These are phyloP conservation scores for Drosophila ezoana DNA, from an alignment of 2,888 invertebrate species.

Conservation along the genomic window DNA sequence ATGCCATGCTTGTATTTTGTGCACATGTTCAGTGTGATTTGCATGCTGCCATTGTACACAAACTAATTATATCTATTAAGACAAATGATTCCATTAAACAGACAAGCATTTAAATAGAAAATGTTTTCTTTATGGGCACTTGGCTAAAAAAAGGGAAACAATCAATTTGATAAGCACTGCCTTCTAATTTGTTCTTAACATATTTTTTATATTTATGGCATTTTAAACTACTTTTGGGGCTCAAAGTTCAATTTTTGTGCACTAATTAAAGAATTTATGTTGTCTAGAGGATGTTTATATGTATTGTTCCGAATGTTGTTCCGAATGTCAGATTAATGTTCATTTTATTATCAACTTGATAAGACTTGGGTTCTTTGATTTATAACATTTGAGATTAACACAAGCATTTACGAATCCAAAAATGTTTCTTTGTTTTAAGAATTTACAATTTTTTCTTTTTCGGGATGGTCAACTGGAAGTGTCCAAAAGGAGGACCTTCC, in stretches of 20 bases:
- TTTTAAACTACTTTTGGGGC: background rate
- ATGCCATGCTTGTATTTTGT: background rate
- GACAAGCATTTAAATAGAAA: background rate
- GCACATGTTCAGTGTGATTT: slow-evolving; percentile 24
- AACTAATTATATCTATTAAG: slow-evolving; percentile 1
- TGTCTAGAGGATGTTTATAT: background rate
- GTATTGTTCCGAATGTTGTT: background rate
- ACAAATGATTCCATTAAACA: slow-evolving; percentile 2
- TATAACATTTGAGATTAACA: background rate
- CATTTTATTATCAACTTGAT: background rate
- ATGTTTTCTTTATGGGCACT: slow-evolving; percentile 1
- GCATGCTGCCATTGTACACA: slow-evolving; percentile 5
- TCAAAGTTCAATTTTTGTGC: background rate
- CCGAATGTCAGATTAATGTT: background rate
- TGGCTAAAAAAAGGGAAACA: background rate
- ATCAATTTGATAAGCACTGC: background rate
- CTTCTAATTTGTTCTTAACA: slow-evolving; percentile 3
- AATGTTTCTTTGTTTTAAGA: no score
- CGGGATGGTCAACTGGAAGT: no score
- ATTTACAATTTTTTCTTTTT: no score
- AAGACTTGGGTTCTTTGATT: background rate
- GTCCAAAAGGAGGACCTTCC: no score
- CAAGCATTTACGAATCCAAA: no score
- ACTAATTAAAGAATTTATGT: background rate
- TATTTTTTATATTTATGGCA: background rate